Evolutionary conservation across 2,113 vertebrate genomes (phyloP).

Genomic region (Xyrauchen texanus): DNA sequence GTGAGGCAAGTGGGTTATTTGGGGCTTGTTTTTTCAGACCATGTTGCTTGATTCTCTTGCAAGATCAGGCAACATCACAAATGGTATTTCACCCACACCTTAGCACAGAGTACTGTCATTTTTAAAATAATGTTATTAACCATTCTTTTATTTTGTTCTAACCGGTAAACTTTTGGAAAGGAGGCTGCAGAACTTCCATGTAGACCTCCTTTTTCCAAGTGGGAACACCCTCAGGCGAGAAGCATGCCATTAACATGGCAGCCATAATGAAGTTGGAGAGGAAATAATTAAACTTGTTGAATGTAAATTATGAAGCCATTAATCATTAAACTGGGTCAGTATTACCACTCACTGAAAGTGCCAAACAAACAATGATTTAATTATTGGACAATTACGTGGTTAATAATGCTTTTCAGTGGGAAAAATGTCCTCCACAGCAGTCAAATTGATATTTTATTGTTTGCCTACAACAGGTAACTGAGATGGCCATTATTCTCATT

Average conservation of each 20-base stretch:
- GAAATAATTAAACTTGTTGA: slow-evolving; percentile 58
- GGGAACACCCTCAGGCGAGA: slow-evolving; percentile 11
- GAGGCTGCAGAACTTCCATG: not conserved
- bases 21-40: too few species aligned
- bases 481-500: not conserved
- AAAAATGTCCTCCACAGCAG: not conserved
- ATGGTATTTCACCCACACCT: too few species aligned
- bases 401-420: slow-evolving; percentile 59
- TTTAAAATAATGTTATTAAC: too few species aligned
- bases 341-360: slow-evolving; percentile 56
- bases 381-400: slow-evolving; percentile 65
- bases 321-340: slow-evolving; percentile 61
- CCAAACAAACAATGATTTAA: slow-evolving; percentile 63
- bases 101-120: too few species aligned
- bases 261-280: slow-evolving; percentile 51
- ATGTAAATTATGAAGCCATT: slow-evolving; percentile 64
- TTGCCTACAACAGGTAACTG: not conserved
- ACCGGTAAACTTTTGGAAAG: too few species aligned
- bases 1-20: too few species aligned
- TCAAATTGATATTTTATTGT: slow-evolving; percentile 7
- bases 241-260: slow-evolving; percentile 45
- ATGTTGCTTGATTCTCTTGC: too few species aligned
- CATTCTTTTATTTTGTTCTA: too few species aligned
- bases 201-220: not conserved
- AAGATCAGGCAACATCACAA: too few species aligned